These are phyloP conservation scores for Paramormyrops kingsleyae DNA, from an alignment of 2,113 vertebrate species.

Conservation along the genomic window DNA sequence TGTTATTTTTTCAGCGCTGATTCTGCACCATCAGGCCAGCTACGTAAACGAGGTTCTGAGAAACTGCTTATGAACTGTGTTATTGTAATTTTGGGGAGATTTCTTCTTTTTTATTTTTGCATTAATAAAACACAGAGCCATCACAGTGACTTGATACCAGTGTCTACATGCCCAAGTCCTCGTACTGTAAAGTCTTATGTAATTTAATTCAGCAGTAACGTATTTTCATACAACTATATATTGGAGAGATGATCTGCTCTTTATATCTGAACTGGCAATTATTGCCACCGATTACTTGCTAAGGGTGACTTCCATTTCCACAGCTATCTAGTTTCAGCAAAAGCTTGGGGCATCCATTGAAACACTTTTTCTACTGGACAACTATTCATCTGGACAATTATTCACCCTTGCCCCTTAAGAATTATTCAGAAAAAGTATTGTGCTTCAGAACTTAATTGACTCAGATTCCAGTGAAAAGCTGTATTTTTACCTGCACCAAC, in stretches of 20 bases:
- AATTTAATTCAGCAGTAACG: not conserved
- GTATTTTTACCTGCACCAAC: slow-evolving; percentile 83
- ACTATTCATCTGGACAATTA: not conserved
- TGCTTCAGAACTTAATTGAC: not conserved
- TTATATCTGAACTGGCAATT: not conserved
- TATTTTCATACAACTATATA: not conserved
- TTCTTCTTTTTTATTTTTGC: not conserved
- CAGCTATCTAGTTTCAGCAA: not conserved
- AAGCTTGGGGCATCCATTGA: not conserved
- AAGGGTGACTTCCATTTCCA: not conserved
- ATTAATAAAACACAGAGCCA: not conserved
- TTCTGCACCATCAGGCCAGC: not conserved
- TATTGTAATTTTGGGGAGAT: not conserved
- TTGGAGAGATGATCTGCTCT: not conserved
- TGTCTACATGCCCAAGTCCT: not conserved
- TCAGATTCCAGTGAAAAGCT: not conserved
- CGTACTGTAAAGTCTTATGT: not conserved
- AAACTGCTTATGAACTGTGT: not conserved
- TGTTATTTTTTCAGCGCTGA: not conserved
- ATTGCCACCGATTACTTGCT: not conserved
- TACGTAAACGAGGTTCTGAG: not conserved
- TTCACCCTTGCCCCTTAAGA: not conserved
- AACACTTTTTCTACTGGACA: not conserved
- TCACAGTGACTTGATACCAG: not conserved
- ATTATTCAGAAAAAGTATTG: not conserved